Evolutionary conservation across 1,140 invertebrate species (phyloP), one percentile per base, ranked within the genome.

Genomic region (Drosophila sechellia): DNA sequence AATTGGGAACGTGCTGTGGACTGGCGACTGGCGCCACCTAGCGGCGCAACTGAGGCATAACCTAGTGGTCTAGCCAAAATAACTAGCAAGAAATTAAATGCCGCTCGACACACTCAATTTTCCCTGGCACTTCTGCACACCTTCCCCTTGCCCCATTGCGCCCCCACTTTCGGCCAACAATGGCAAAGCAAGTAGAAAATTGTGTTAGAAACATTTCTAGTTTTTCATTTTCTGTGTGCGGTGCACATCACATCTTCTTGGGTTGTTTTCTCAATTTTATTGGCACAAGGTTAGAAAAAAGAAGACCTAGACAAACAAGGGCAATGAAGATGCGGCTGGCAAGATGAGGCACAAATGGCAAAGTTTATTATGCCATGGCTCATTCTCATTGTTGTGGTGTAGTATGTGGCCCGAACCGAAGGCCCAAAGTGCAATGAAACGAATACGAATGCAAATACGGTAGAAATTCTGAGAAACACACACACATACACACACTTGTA

Each of bases 231-330:
- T 40, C 43, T 25, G 43, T 25, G 43, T 66, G 59, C 45, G 27
- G 11, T 42, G 34, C 17, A 17, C 17, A 17, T 17, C 53, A 63
- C 59, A 56, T 78, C 45, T 59, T 78, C 45, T 59, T 48, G 27
- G 57, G 69, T 43, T 45, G 17, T 20, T 20, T 70, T 84, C 77
- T 72, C 31, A 52, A 80, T 77, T 80, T 77, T 84, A 85, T 80
- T 85, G 56, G 81, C 63, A 85, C 77, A 85, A 80, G 81, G 81
- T 80, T 84, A 79, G 57, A 53, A 63, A 61, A 50, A 34, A 52
- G 27, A 45, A 58, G 31, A 45, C 57, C 42, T 10, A 48, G 42
- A 56, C 46, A 53, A 31, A 37, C 22, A 31, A 17, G 45, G 37
- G 10, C 27, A 25, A 37, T 31, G 34, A 35, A 27, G 48, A 37